phyloP scores from a whole-genome alignment of 2,797 vertebrate species.

The Atherinosoma microstoma region DNA sequence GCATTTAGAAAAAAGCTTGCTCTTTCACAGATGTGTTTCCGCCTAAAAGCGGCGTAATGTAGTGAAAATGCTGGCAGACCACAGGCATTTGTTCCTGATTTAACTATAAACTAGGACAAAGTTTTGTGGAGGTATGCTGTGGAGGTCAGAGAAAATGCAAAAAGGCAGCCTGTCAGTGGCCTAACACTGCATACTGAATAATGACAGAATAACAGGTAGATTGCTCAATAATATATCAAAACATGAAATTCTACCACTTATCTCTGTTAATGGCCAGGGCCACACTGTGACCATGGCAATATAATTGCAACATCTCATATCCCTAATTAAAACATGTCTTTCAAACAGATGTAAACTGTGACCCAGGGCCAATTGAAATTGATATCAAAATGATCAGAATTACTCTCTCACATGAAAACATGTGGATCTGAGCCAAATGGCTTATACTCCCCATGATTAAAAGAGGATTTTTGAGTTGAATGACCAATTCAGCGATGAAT shows the following conservation, averaged over 20 bases:
- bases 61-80: conserved; percentile 13
- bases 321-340: conserved; percentile 78
- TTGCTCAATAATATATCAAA: conserved; percentile 59
- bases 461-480: conserved; percentile 78
- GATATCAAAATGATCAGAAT: conserved; percentile 80
- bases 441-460: conserved; percentile 73
- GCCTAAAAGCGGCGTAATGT: neutral
- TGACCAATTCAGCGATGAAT: conserved; percentile 77
- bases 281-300: conserved; percentile 46
- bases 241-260: conserved; percentile 63
- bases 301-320: conserved; percentile 75
- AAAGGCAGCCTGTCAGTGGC: conserved; percentile 23
- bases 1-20: conserved; percentile 27
- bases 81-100: conserved; percentile 18
- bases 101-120: conserved; percentile 15
- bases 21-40: conserved; percentile 28
- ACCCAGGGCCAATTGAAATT: conserved; percentile 74
- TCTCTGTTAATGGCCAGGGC: conserved; percentile 64
- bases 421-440: conserved; percentile 75
- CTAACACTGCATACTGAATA: conserved; percentile 26
- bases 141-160: conserved; percentile 27
- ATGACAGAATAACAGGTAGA: conserved; percentile 58
- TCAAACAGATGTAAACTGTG: conserved; percentile 78
- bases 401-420: conserved; percentile 64
- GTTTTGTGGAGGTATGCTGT: conserved; percentile 7